Base-by-base conservation (phyloP, 2,797 vertebrate genomes). In the Psittacula derbiana region DNA sequence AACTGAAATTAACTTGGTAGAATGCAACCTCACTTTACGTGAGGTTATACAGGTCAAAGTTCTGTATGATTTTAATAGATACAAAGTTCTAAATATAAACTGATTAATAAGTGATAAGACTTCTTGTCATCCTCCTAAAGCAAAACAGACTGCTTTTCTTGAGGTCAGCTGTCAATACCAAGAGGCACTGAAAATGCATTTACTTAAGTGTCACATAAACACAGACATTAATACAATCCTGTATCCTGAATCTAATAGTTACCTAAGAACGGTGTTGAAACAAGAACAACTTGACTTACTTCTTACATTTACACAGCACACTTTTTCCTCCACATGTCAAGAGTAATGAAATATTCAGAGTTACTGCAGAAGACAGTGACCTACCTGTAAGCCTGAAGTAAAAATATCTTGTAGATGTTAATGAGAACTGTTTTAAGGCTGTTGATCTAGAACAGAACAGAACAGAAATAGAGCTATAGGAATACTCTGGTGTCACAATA, bases 351-450 rank as follows among this genome's bases (percentile, higher is more conserved):
- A 93, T 25, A 55, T 3, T 79, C 38, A 21, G 11, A 55, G 18
- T 62, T n/a, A 64, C 20, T 65, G 38, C 10, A 69, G 38, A 73
- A 86, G n/a, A 79, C 7, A 28, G 12, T 15, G 24, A 90, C 96
- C 30, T 96, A 99, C 99, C 99, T 99, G 98, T 97, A 98, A 8
- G 99, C 99, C 79, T 99, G 99, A 86, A 99, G 98, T 86, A 99
- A 98, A 93, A 99, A 98, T 91, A 99, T 98, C 96, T 99, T 98
- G 97, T 99, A 99, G 86, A 99, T 25, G 85, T 99, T 99, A 79
- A 98, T 97, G 90, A 97, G 98, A 53, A 99, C 98, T 0, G 98
- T 98, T 92, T 94, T 98, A 31, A 98, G 80, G 62, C 98, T 98
- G 93, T 99, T 99, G 76, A 98, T 98, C 99, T 99, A 96, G 62